Base-by-base conservation (phyloP, 2,888 invertebrate genomes). In the Drosophila paranaensis region DNA sequence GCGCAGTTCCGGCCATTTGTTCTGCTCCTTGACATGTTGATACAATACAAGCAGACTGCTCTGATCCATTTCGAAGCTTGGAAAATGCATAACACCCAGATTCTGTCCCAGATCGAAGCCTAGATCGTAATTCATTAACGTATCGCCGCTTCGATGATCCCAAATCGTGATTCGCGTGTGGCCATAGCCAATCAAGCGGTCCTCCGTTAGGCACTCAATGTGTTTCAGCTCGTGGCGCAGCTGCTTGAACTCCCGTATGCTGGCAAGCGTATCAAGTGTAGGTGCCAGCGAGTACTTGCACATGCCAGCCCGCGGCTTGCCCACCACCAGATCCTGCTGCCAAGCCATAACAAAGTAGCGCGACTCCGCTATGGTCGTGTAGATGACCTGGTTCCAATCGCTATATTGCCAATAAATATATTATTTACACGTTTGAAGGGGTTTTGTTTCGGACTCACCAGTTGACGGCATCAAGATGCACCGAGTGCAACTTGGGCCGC, bases 141-240 rank as follows among this genome's bases (percentile, higher is more conserved):
- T 90, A 72, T 93, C 93, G 4, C 93, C 93, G 46, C 92, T 93
- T 54, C 90, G 91, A 78, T 93, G 92, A 81, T 93, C 92, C 93
- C 93, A 93, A 58, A 93, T 88, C 1, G 93, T 91, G 14, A 93
- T 72, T 30, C 91, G 91, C 5, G 90, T 84, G 5, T 85, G 81
- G 0, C 93, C 93, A 48, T 92, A 92, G 4, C 92, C 93, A 67
- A 93, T 89, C 13, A 93, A 64, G 58, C 92, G 92, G 57, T 92
- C 92, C 72, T 93, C 93, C 82, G 71, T 81, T 27, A 91, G 79
- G 58, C 92, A 92, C 68, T 93, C 92, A 51, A 93, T 79, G 67
- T 90, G 90, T 3, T 78, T 81, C 25, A 93, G 81, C 46, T 88
- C 86, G 74, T 93, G 91, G 9, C 91, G 87, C 82, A 93, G 82